phyloP scores from a whole-genome alignment of 2,888 invertebrate species.

The Sarcophaga rosellei region DNA sequence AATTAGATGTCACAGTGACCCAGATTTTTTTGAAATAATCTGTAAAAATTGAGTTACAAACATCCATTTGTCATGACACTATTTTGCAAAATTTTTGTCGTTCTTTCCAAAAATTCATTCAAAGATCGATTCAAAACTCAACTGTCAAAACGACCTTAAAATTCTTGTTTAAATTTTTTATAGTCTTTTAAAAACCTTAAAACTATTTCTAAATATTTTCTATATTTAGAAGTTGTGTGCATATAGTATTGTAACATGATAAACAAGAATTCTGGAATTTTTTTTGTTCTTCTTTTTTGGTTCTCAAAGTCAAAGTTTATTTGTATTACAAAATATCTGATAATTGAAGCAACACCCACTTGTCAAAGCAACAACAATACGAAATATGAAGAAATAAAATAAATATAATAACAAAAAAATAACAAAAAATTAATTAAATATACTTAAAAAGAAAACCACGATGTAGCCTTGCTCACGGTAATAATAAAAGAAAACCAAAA shows the following conservation, averaged over 20 bases:
- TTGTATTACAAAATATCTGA: conserved; percentile 36
- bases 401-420: not conserved
- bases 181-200: too few relatives aligned
- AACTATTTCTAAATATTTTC: too few relatives aligned
- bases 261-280: conserved; percentile 17
- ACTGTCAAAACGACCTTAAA: too few relatives aligned
- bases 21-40: too few relatives aligned
- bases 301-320: conserved; percentile 48
- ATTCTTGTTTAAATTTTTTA: too few relatives aligned
- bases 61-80: too few relatives aligned
- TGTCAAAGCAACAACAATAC: conserved; percentile 40
- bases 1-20: too few relatives aligned
- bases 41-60: too few relatives aligned
- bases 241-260: not conserved
- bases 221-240: too few relatives aligned
- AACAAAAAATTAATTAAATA: conserved; percentile 29
- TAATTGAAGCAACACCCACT: conserved; percentile 53
- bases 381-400: conserved; percentile 9
- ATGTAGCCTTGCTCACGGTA: conserved; percentile 49
- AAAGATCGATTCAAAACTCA: too few relatives aligned
- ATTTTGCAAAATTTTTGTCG: too few relatives aligned
- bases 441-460: conserved; percentile 49
- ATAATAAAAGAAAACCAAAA: conserved; percentile 38
- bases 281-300: not conserved
- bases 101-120: too few relatives aligned